Evolutionary conservation across 2,888 invertebrate species (phyloP), one percentile per base, ranked within the genome.

Genomic region (Falcaria lacertinaria): DNA sequence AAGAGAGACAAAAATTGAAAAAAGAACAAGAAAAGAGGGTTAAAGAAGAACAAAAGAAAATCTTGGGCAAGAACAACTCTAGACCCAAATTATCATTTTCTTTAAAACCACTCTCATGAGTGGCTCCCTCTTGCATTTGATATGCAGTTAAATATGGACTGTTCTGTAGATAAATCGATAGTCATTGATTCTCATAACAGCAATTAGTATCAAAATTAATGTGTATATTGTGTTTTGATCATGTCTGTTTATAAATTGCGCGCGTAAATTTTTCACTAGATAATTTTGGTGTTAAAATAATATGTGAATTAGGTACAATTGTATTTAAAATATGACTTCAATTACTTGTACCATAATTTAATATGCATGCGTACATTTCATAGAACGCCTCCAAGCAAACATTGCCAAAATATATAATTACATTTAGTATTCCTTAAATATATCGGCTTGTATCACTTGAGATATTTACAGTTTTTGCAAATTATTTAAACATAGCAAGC

Each of bases 1-100:
- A 98, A 89, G 97, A 98, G 77, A 93, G 96, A 59, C 97, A 97
- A 80, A 94, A 94, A 74, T 91, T 98, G 89, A 94, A 96, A 73
- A 97, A 96, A 82, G 97, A 98, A 82, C 96, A 97, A 80, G 97
- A 97, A 74, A 96, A 95, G 71, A 93, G 97, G 66, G 91, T 95
- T 47, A 97, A 96, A 87, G 97, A 97, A 81, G 98, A 98, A 86
- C 98, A 98, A 89, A 98, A 97, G 90, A 96, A 97, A 85, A 98
- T 98, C 67, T 91, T 98, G 68, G 98, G 98, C 62, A 98, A 98
- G 91, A 97, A 97, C 83, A 98, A 98, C 90, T 97, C 98, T 47
- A 92, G 98, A 80, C 98, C 98, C 50, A 97, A 97, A 89, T 90
- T 98, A 59, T 98, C 98, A 42, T 98, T 98, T 88, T 93, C 95